phyloP scores from a whole-genome alignment of 2,888 invertebrate species.

The Amblyjoppa proteus region DNA sequence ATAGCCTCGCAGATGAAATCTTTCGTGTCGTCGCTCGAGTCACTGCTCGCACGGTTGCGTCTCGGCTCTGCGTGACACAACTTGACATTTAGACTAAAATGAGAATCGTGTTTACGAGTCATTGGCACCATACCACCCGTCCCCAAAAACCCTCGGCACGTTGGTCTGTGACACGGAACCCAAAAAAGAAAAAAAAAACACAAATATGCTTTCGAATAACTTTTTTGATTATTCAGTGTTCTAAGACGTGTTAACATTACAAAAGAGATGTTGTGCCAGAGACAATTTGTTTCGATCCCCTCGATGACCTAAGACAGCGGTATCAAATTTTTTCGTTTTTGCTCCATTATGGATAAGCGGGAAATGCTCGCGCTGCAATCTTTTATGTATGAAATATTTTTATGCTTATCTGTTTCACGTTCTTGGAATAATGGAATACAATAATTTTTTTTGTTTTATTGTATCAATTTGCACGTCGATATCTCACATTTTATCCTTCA shows the following conservation, averaged over 20 bases:
- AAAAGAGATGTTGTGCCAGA: neutral
- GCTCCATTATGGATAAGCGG: neutral
- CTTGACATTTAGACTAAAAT: conserved; percentile 44
- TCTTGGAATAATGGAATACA: neutral
- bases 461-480: too few relatives aligned
- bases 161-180: neutral
- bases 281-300: neutral
- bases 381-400: neutral
- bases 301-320: neutral
- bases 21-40: conserved; percentile 4
- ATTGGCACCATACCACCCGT: conserved; percentile 22
- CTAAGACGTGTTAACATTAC: neutral
- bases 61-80: conserved; percentile 11
- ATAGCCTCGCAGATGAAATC: conserved; percentile 33
- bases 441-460: too few relatives aligned
- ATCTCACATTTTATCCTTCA: too few relatives aligned
- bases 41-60: neutral
- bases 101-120: conserved; percentile 16
- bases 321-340: neutral
- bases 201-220: neutral
- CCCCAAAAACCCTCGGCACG: conserved; percentile 6
- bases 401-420: neutral
- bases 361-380: neutral
- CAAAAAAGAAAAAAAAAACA: neutral
- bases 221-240: neutral